Evolutionary conservation across 1,140 invertebrate genomes (phyloP).

Genomic region (Lysiphlebus fabarum): DNA sequence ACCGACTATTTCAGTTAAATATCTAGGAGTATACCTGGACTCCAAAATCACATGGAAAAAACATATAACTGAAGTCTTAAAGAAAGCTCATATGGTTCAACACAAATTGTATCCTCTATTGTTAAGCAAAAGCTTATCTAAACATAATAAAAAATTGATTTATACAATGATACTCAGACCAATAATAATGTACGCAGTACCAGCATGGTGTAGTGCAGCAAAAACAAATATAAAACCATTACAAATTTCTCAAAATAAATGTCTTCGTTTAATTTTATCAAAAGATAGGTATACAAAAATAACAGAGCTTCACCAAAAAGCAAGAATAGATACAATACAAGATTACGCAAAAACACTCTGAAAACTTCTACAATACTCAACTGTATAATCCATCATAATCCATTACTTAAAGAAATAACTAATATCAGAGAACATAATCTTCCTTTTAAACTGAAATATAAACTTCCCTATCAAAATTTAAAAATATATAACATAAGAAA

Average conservation of each 20-base stretch:
- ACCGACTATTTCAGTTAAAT: conserved; percentile 24
- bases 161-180: conserved; percentile 32
- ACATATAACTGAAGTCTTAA: conserved; percentile 21
- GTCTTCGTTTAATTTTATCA: conserved; percentile 26
- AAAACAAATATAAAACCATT: conserved; percentile 18
- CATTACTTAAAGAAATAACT: conserved; percentile 25
- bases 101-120: conserved; percentile 24
- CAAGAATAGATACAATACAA: conserved; percentile 16
- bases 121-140: conserved; percentile 3
- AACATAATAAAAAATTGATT: conserved; percentile 25
- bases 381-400: conserved; percentile 21
- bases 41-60: conserved; percentile 21
- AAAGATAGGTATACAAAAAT: conserved; percentile 26
- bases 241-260: conserved; percentile 32
- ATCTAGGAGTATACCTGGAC: conserved; percentile 31
- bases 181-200: conserved; percentile 27
- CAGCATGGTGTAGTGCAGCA: conserved; percentile 26
- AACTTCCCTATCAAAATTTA: conserved; percentile 23
- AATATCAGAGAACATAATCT: conserved; percentile 23
- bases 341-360: conserved; percentile 20
- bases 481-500: conserved; percentile 8
- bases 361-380: conserved; percentile 28
- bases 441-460: conserved; percentile 24
- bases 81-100: conserved; percentile 15
- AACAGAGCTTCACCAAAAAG: conserved; percentile 19